Base-by-base conservation (phyloP, 2,797 vertebrate genomes). In the Molossus molossus region DNA sequence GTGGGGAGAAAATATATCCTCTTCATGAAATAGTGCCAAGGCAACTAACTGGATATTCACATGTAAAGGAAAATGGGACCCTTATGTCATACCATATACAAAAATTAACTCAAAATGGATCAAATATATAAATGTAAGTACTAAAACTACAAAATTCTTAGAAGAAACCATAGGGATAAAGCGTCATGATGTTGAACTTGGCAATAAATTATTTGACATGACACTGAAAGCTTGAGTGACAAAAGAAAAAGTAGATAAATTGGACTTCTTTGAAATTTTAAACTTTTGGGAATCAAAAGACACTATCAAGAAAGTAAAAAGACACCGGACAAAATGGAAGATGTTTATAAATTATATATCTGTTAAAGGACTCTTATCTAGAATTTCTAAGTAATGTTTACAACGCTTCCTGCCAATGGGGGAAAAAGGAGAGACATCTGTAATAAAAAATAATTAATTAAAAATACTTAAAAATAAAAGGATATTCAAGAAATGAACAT, bases 321-420 rank as follows among this genome's bases (percentile, higher is more conserved):
- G 9, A 69, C 9, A 70, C 25, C 20, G 37, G 15, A 72, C 21
- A 87, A 3, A 90, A 72, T 33, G 25, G 6, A 27, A 93, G 20
- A 91, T 85, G 53, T 69, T 81, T 93, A 25, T 18, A 81, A 89
- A 77, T 89, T 48, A 89, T 62, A 55, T 85, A 55, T 87, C 57
- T 77, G 12, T 70, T 85, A 60, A 77, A 84, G 9, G 18, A 57
- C 27, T 70, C 73, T 27, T 12, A 70, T 82, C 23, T 23, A 62
- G 23, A 62, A 62, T 62, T 25, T 62, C 25, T 23, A 62, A 62
- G 25, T 23, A 45, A 45, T 45, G 40, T 45, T 45, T 6, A 45
- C 40, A 45, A 45, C 40, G 4, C 40, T 45, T 45, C 40, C 40
- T 45, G 40, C 40, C 40, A 45, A 45, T 45, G 40, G 40, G 40